Conservation (phyloP, 2,113 vertebrate species). For the Melanerpes aurifrons region DNA sequence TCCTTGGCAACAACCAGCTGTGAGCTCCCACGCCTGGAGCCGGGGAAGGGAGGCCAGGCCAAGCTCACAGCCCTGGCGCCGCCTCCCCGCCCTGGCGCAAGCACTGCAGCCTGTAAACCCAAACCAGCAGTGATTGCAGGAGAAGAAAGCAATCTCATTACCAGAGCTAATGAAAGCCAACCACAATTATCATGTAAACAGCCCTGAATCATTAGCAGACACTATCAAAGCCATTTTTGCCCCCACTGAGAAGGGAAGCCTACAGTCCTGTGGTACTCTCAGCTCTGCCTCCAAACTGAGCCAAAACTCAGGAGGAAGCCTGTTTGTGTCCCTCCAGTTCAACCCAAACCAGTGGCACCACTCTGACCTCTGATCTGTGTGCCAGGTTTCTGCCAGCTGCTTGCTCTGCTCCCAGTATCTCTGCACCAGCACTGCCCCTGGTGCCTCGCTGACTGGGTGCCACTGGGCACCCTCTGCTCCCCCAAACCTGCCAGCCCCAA, state of each 20-base stretch:
- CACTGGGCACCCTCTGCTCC: not conserved
- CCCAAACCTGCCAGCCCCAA: not conserved
- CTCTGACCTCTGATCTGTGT: not conserved
- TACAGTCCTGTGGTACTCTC: not conserved
- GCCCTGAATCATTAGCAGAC: not conserved
- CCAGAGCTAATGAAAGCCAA: slow-evolving; percentile 27
- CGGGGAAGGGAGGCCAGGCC: not conserved
- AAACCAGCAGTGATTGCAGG: not conserved
- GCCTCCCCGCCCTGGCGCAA: fast-evolving
- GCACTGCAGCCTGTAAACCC: not conserved
- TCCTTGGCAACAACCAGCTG: not conserved
- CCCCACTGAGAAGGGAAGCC: not conserved
- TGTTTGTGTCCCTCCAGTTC: not conserved
- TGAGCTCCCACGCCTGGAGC: not conserved
- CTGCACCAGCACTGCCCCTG: not conserved
- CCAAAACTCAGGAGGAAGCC: not conserved
- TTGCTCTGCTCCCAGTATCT: not conserved
- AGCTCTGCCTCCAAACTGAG: not conserved
- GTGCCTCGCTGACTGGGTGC: not conserved
- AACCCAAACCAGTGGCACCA: not conserved
- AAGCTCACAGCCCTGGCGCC: not conserved
- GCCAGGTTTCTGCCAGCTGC: not conserved
- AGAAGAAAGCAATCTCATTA: slow-evolving; percentile 44
- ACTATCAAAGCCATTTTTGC: not conserved
- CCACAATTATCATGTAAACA: slow-evolving; percentile 51